These are phyloP conservation scores for Drosophila murphyi DNA, from an alignment of 1,140 invertebrate species.

Conservation along the genomic window DNA sequence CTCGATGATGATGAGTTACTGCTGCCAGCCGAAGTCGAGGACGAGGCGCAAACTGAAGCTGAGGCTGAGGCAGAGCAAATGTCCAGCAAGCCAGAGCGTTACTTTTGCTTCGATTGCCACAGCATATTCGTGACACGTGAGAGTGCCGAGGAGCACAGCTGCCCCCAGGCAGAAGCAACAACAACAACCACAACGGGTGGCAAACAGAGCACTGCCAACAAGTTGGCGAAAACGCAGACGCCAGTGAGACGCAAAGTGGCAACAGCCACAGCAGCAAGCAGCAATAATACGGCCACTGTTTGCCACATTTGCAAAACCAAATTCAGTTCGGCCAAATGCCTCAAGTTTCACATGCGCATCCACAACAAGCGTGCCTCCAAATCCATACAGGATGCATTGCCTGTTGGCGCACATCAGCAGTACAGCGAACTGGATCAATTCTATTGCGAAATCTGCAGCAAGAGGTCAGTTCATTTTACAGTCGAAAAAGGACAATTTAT, in stretches of 20 bases:
- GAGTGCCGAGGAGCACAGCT: constrained; percentile 70
- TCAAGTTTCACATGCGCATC: constrained; percentile 88
- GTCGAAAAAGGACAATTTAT: too few species aligned
- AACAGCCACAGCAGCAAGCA: not conserved
- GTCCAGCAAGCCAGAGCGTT: constrained; percentile 51
- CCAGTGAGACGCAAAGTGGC: constrained; percentile 34
- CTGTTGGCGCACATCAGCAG: constrained; percentile 84
- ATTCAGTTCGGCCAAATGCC: constrained; percentile 87
- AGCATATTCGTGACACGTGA: constrained; percentile 66
- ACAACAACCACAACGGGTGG: not conserved
- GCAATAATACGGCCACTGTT: constrained; percentile 8
- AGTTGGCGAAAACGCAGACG: constrained; percentile 15
- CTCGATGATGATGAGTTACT: constrained; percentile 42
- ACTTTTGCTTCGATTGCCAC: constrained; percentile 78
- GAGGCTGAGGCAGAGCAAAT: constrained; percentile 17
- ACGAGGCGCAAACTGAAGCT: constrained; percentile 6
- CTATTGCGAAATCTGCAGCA: constrained; percentile 81
- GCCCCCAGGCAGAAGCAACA: constrained; percentile 44
- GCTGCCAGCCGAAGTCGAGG: not conserved
- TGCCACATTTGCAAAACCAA: constrained; percentile 88
- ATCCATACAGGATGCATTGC: constrained; percentile 86
- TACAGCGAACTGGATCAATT: constrained; percentile 74
- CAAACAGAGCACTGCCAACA: constrained; percentile 6
- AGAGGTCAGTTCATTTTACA: constrained; percentile 59
- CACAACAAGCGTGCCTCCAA: constrained; percentile 87